Percentiles rank a stretch among this genome's conserved stretches.
These are phyloP conservation scores for Campopleginae sp. DNA, from an alignment of 2,888 invertebrate species.

Conservation along the genomic window DNA sequence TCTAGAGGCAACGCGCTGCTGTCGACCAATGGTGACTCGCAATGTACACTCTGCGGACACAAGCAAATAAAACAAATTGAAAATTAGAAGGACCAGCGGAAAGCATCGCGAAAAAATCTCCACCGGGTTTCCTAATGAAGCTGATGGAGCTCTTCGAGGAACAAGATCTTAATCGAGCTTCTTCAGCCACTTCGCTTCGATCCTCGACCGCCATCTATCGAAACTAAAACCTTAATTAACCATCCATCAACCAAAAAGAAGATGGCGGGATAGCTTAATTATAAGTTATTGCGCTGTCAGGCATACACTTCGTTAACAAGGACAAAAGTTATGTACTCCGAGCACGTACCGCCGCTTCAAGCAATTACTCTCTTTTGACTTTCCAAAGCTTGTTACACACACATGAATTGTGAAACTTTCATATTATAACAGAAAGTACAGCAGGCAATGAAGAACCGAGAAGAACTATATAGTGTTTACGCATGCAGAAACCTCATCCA, in stretches of 20 bases:
- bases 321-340: conserved; percentile 12
- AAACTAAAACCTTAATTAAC: conserved; percentile 24
- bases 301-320: conserved; percentile 28
- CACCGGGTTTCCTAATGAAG: too few species aligned
- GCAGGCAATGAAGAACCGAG: conserved; percentile 19
- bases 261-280: conserved; percentile 23
- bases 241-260: not conserved
- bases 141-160: too few species aligned
- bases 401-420: conserved; percentile 53
- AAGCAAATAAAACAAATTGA: conserved; percentile 51
- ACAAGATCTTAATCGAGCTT: too few species aligned
- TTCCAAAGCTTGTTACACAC: conserved; percentile 48
- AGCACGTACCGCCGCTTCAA: conserved; percentile 33
- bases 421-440: conserved; percentile 37
- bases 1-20: conserved; percentile 93
- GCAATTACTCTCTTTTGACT: conserved; percentile 27
- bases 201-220: conserved; percentile 10
- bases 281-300: conserved; percentile 18
- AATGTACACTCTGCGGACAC: conserved; percentile 89
- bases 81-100: too few species aligned
- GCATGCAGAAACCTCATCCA: conserved; percentile 40
- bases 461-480: too few species aligned
- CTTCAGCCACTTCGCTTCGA: not conserved
- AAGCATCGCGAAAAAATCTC: too few species aligned
- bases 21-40: conserved; percentile 91